Evolutionary conservation across 2,113 vertebrate species (phyloP), one percentile per base, ranked within the genome.

Genomic region (Ictalurus punctatus): DNA sequence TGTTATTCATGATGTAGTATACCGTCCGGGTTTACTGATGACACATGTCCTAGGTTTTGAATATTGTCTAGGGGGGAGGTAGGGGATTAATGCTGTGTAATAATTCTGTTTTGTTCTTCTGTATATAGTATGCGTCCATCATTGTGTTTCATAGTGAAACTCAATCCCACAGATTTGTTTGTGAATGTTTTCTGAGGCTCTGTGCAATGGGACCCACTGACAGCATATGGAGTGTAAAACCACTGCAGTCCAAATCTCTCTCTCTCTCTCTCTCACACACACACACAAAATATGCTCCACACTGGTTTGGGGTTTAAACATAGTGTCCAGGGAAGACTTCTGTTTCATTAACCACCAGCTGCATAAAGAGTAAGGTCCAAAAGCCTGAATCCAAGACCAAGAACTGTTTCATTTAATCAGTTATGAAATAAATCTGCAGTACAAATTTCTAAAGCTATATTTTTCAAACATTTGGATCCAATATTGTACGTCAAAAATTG

Each of bases 131-230:
- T 63, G 14, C 34, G 10, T 59, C 23, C 23, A 63, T 40, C 37
- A 2, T 52, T 56, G 73, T 58, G 52, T 56, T 85, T 58, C 6
- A 1, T 65, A 71, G 65, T 34, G 17, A 54, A 59, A n/a, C 1
- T 1, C 6, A 54, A 8, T 44, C 40, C 5, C 40, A 44, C 44
- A 52, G 63, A 25, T 71, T 14, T n/a, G 13, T 67, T 40, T 25
- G 83, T 69, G 25, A 17, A 19, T 85, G 23, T 85, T 48, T 71
- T 76, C 21, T 44, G n/a, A 58, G 14, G 40, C 10, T 44, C 19
- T 61, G 54, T 86, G 85, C 69, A 80, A 52, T 65, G 21, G 27
- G 59, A 25, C 17, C 86, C 86, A 81, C 61, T 81, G 73, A 79
- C 58, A 79, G 73, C 58, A 65, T 37, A 44, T 8, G 40, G 71